Evolutionary conservation across 2,113 vertebrate species (phyloP).

Genomic region (Phocoena sinus): DNA sequence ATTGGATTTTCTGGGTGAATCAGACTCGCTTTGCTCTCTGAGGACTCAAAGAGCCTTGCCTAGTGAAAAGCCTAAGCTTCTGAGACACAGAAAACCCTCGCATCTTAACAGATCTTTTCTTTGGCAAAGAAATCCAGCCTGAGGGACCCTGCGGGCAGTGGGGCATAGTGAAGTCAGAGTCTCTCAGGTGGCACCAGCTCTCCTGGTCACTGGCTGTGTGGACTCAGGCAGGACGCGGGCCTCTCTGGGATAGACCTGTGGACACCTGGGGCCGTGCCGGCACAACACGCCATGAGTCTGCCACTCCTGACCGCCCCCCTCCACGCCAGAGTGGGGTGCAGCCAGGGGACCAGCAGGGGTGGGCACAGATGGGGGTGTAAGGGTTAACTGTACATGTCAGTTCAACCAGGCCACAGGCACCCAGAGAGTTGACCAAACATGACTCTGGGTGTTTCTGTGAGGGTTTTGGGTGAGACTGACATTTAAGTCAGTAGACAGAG

Average conservation of each 20-base stretch:
- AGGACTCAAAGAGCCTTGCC: not conserved
- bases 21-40: too few species aligned
- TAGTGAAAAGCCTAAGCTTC: not conserved
- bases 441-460: not conserved
- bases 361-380: too few species aligned
- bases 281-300: rapidly evolving
- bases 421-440: not conserved
- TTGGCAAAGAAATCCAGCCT: not conserved
- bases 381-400: not conserved
- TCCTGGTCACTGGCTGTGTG: rapidly evolving
- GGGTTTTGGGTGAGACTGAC: not conserved
- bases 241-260: not conserved
- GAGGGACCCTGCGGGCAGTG: rapidly evolving
- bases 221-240: rapidly evolving
- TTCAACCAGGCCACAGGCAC: rapidly evolving
- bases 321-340: too few species aligned
- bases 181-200: rapidly evolving
- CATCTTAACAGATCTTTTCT: not conserved
- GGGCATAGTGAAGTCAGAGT: not conserved
- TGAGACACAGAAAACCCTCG: not conserved
- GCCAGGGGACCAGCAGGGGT: not conserved
- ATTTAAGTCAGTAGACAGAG: not conserved
- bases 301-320: too few species aligned
- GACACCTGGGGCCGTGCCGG: not conserved
- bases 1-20: not conserved